These are phyloP conservation scores for Odontamblyopus rebecca DNA, from an alignment of 2,797 vertebrate genomes.

Conservation along the genomic window DNA sequence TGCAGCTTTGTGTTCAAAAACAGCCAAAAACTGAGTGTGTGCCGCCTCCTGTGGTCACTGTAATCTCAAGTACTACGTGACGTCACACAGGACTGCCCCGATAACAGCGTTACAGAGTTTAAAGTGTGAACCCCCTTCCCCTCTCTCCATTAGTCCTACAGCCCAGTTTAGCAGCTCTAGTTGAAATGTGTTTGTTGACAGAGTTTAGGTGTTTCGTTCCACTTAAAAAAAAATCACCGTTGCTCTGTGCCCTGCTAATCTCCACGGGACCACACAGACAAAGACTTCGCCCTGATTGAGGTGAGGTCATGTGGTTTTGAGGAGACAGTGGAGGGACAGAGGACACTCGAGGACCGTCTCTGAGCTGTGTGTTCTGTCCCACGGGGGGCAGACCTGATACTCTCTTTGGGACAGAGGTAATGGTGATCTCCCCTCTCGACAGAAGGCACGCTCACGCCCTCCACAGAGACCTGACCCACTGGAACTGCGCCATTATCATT, in stretches of 20 bases:
- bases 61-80: too few species aligned
- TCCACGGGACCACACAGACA: conserved; percentile 54
- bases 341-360: conserved; percentile 41
- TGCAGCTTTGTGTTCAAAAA: too few species aligned
- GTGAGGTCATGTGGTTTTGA: conserved; percentile 54
- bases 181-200: too few species aligned
- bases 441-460: conserved; percentile 68
- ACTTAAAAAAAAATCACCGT: not conserved
- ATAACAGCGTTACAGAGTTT: too few species aligned
- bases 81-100: too few species aligned
- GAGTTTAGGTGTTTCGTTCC: too few species aligned
- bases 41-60: too few species aligned
- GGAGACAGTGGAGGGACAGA: conserved; percentile 38
- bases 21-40: too few species aligned
- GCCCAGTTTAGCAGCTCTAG: too few species aligned
- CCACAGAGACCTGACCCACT: conserved; percentile 48
- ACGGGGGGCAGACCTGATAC: conserved; percentile 63
- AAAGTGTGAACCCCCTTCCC: too few species aligned
- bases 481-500: conserved; percentile 54
- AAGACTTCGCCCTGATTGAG: conserved; percentile 70
- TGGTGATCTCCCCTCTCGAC: conserved; percentile 56
- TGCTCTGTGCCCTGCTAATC: conserved; percentile 64
- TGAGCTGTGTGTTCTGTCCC: conserved; percentile 34
- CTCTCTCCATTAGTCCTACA: too few species aligned
- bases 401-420: conserved; percentile 57